Evolutionary conservation across 2,888 invertebrate species (phyloP).

Genomic region (Fragum fragum): DNA sequence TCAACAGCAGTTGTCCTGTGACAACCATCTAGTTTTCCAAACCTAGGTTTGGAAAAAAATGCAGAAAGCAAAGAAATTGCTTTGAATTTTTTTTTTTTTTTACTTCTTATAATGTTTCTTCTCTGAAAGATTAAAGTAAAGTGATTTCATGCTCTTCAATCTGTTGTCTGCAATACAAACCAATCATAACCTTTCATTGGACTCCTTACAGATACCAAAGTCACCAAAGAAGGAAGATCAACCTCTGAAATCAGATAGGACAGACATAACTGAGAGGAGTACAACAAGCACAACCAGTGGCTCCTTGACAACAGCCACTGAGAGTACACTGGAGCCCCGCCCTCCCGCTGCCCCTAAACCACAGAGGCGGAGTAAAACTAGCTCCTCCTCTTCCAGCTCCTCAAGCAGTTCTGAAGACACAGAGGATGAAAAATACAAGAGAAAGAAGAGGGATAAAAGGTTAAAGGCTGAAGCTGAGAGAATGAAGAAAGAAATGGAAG

Average conservation of each 20-base stretch:
- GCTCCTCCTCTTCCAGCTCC: slow-evolving; percentile 43
- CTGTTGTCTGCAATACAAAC: no score
- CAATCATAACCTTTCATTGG: no score
- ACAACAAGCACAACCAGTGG: slow-evolving; percentile 60
- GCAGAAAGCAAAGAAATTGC: no score
- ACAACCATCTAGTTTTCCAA: no score
- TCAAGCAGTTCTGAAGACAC: slow-evolving; percentile 37
- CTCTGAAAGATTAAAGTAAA: no score
- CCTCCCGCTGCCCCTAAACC: slow-evolving; percentile 9
- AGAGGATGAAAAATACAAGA: slow-evolving; percentile 42
- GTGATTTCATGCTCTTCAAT: no score
- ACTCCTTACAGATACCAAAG: neutral
- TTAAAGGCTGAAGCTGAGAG: slow-evolving; percentile 21
- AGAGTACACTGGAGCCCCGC: slow-evolving; percentile 42
- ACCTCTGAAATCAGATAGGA: slow-evolving; percentile 22
- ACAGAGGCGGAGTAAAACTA: slow-evolving; percentile 23
- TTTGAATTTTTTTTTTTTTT: no score
- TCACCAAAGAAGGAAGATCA: neutral
- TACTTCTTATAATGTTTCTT: no score
- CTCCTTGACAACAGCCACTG: slow-evolving; percentile 58
- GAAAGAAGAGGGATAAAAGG: slow-evolving; percentile 27
- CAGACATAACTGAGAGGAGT: slow-evolving; percentile 44
- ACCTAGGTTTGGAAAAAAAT: no score
- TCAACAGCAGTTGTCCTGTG: no score
- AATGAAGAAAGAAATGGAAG: slow-evolving; percentile 23